Evolutionary conservation across 1,140 invertebrate genomes (phyloP).

Genomic region (Drosophila punjabiensis): DNA sequence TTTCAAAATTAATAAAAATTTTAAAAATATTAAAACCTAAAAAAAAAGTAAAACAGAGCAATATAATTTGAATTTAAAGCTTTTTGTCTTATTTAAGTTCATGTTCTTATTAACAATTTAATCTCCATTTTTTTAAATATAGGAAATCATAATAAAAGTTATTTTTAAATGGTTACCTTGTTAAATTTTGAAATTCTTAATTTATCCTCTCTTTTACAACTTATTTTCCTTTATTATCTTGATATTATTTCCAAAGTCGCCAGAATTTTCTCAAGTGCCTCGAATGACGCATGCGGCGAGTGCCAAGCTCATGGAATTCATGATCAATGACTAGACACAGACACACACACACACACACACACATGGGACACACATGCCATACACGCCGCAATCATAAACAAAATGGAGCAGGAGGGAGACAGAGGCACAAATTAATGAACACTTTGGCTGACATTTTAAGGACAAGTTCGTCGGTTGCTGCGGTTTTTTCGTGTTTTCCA

Average conservation of each 20-base stretch:
- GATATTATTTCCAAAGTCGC: background rate
- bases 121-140: no score
- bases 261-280: background rate
- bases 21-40: no score
- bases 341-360: conserved; percentile 44
- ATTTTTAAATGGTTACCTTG: no score
- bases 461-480: conserved; percentile 73
- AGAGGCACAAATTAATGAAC: conserved; percentile 78
- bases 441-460: conserved; percentile 82
- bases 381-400: conserved; percentile 61
- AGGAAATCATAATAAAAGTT: no score
- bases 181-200: background rate
- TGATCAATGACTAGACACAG: conserved; percentile 79
- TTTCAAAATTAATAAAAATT: no score
- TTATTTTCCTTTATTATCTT: background rate
- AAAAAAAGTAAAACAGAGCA: no score
- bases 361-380: background rate
- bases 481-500: conserved; percentile 31
- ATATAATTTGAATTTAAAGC: no score
- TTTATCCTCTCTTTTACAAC: background rate
- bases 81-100: no score
- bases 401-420: conserved; percentile 49
- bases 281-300: conserved; percentile 75
- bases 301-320: conserved; percentile 80
- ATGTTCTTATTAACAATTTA: no score